Evolutionary conservation across 2,797 vertebrate genomes (phyloP), one percentile per base, ranked within the genome.

Genomic region (Dallia pectoralis): DNA sequence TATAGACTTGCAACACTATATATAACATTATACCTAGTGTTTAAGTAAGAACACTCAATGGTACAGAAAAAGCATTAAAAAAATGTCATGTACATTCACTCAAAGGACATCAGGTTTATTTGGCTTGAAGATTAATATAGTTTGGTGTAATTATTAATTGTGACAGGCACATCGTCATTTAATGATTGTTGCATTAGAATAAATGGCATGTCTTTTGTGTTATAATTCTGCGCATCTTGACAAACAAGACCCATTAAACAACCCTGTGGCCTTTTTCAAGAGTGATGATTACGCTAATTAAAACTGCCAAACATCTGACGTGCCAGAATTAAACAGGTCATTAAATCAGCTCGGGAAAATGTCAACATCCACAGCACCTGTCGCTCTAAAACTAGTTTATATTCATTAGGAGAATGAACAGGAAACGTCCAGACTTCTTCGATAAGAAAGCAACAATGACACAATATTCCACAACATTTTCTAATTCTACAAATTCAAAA

Each of bases 201-300:
- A 90, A 90, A 92, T 89, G 87, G 78, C 88, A 79, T 80, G 86
- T 92, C 87, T 91, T 92, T 91, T 91, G 89, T 91, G 88, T 91
- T 89, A 90, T 87, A 88, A 89, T 91, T 90, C 88, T 79, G 87
- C 83, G 87, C 90, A 93, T 93, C 91, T 92, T 93, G 90, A 93
- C 93, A 93, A 93, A 93, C 92, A 90, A 81, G 87, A 89, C 88
- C 87, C 82, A 88, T 89, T 89, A 88, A 91, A 90, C 89, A 90
- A 90, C 88, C 88, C 86, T 74, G 87, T 89, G 87, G 89, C 90
- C 89, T 91, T 89, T 87, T 89, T 89, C 78, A 83, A 91, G 90
- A 92, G 89, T 67, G 76, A 80, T 84, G 88, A 93, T 93, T 92
- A 91, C 82, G 76, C 91, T 91, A 91, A 93, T 94, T 93, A 93